Evolutionary conservation across 2,113 vertebrate genomes (phyloP), one percentile per base, ranked within the genome.

Genomic region (Dissostichus mawsoni): DNA sequence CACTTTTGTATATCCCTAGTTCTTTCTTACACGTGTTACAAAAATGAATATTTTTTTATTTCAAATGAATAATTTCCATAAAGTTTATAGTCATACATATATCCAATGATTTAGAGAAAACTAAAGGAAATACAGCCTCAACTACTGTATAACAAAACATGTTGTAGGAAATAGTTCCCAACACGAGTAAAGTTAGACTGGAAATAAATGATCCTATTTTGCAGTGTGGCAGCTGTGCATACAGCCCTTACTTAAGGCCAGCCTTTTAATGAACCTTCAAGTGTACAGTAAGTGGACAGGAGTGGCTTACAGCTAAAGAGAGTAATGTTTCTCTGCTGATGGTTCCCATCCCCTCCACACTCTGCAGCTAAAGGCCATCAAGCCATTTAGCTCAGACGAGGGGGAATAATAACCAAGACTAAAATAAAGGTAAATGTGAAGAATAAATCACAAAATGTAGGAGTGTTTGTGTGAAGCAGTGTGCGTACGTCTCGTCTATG

Each of bases 341-440:
- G 81, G 56, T 61, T 88, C 64, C 83, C 83, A 83, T 87, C 83
- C 80, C 88, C 76, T 76, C 67, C 80, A 83, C 76, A 64, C 50
- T 5, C 76, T 80, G 68, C 75, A 81, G 68, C 61, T 72, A 85
- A 84, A 86, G 33, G 48, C 81, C 82, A 84, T 78, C 74, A 94
- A 94, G 93, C 95, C 93, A 91, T 96, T 91, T 95, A 93, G 92
- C 94, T 89, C 94, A 25, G 69, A 73, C 14, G 0, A 41, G 62
- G 50, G 29, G 48, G 44, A 45, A 61, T 75, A 70, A 78, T 4
- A 66, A 94, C 92, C 94, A 91, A 93, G 95, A 66, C 93, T 57
- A 93, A 94, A 93, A 87, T 93, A 95, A 94, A 96, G n/a, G n/a
- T 93, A 87, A 78, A 83, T 62, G 11, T 44, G 36, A 13, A 52